Conservation (phyloP, 2,113 vertebrate genomes). For the Catharus bicknelli region DNA sequence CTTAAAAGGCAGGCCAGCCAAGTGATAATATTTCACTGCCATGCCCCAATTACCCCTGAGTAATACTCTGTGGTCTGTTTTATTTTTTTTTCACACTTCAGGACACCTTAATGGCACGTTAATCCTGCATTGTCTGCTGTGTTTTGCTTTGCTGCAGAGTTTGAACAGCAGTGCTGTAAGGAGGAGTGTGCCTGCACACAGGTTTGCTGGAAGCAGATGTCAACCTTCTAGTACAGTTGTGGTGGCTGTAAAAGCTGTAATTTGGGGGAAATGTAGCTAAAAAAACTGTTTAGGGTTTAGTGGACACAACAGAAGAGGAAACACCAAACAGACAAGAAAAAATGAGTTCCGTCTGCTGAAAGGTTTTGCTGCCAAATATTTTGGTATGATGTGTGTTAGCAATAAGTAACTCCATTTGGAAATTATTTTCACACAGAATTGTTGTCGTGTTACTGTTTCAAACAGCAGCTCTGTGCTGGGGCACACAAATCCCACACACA, state of each 20-base stretch:
- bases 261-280: background rate
- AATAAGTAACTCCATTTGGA: conserved; percentile 46
- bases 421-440: background rate
- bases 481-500: background rate
- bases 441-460: background rate
- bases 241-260: background rate
- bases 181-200: background rate
- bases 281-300: background rate
- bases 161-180: background rate
- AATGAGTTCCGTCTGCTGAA: background rate
- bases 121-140: background rate
- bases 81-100: background rate
- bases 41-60: background rate
- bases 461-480: conserved; percentile 23
- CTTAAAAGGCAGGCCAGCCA: background rate
- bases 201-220: background rate
- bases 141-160: background rate
- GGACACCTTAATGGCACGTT: background rate
- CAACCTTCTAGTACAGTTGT: background rate
- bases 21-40: background rate
- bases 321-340: background rate
- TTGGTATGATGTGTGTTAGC: background rate
- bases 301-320: background rate
- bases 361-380: conserved; percentile 21
- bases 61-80: background rate